phyloP scores from a whole-genome alignment of 2,888 invertebrate species.

The Pseudanteris insignis region DNA sequence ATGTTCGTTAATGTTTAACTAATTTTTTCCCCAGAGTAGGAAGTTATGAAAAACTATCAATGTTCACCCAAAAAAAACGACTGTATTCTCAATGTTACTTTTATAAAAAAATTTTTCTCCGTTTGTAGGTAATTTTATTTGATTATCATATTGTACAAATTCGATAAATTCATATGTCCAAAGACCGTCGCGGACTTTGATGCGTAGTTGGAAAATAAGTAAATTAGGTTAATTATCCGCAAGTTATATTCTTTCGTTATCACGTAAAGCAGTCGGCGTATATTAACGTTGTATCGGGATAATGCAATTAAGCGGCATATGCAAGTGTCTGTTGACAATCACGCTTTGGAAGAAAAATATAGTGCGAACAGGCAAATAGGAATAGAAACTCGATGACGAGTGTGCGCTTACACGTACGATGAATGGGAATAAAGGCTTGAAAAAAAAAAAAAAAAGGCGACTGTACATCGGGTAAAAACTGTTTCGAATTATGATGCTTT shows the following conservation, averaged over 20 bases:
- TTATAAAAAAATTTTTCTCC: too few relatives aligned
- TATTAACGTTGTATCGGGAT: constrained; percentile 1
- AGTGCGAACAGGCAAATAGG: too few relatives aligned
- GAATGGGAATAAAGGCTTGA: constrained; percentile 13
- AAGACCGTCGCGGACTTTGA: neutral
- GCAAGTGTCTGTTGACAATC: constrained; percentile 23
- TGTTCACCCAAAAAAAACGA: too few relatives aligned
- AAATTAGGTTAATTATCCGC: neutral
- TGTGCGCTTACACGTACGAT: constrained; percentile 23
- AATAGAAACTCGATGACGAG: constrained; percentile 12
- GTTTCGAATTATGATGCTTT: constrained; percentile 55
- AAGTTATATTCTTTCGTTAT: neutral
- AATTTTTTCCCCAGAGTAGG: too few relatives aligned
- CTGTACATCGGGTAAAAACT: constrained; percentile 10
- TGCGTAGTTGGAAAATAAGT: neutral
- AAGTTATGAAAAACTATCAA: too few relatives aligned
- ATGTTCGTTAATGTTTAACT: too few relatives aligned
- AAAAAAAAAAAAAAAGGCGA: constrained; percentile 13
- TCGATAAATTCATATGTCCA: too few relatives aligned
- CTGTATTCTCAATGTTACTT: too few relatives aligned
- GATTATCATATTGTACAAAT: too few relatives aligned
- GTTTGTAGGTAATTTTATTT: too few relatives aligned
- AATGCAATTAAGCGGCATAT: constrained; percentile 7
- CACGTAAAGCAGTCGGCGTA: constrained; percentile 5
- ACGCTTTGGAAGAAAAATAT: constrained; percentile 9